Evolutionary conservation across 2,888 invertebrate species (phyloP), one percentile per base, ranked within the genome.

Genomic region (Leptinotarsa rubiginosa): DNA sequence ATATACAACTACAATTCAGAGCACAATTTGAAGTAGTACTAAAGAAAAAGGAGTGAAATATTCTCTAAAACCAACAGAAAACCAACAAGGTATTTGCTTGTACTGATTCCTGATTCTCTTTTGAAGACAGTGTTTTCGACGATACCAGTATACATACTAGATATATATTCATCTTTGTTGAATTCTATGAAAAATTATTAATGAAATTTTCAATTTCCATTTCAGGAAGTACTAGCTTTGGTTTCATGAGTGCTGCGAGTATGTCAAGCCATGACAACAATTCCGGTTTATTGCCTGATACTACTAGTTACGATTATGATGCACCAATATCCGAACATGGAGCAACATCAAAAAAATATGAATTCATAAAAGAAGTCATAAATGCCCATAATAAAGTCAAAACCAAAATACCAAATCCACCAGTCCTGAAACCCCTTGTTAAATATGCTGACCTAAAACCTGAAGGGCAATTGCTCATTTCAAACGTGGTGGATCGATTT

Each of bases 281-380:
- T 89, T 76, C 97, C 22, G 97, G 97, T 70, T 52, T 72, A 3
- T 31, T 50, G 18, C 54, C 52, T 13, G 62, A 47, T 41, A 69
- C 68, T 16, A 95, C 95, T 1, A 96, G 95, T 84, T 89, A 89
- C 75, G 89, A 89, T 85, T 88, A 97, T 84, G 96, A 97, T 86
- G 95, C 97, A 0, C 97, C 97, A 0, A 88, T 98, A 80, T 91
- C 90, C 5, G 98, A 98, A 88, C 93, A 95, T 68, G 97, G 97
- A 1, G 97, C 97, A 88, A 93, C 94, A 1, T 97, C 97, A 0
- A 89, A 91, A 0, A 97, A 97, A 88, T 98, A 95, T 86, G 90
- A 89, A 76, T 90, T 89, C 3, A 90, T 96, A 69, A 91, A 93
- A 81, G 88, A 92, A n/a, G 87, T 92, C 20, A 79, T 86, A 47